Base-by-base conservation (phyloP, 2,888 invertebrate species). In the Cheilosia grossa region DNA sequence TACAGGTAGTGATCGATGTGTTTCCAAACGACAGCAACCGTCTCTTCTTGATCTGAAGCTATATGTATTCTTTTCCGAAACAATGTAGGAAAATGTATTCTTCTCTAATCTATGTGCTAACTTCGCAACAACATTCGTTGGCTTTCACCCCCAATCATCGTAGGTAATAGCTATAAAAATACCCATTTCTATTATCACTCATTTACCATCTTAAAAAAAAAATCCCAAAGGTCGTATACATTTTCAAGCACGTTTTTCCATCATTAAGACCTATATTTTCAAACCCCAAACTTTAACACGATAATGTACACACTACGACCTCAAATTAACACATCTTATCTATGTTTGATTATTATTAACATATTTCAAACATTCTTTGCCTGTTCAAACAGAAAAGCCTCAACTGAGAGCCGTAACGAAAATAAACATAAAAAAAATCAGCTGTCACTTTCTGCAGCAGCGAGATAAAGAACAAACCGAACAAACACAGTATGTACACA, bases 391-490 rank as follows among this genome's bases (percentile, higher is more conserved):
- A 82, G 66, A 82, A 63, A 33, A 49, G 58, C 63, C 63, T 42
- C 47, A 83, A 19, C 72, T 63, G 49, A 3, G 24, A 56, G 56
- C 21, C 69, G 40, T 69, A 80, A 64, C 63, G 17, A 80, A 83
- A 83, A 83, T 80, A 83, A 83, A 83, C 70, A 83, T 42, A 4
- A 10, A 47, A 47, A 63, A 59, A 58, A 79, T 79, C 64, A 83
- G 74, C 80, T 80, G 80, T 83, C 83, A 83, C 74, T 80, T 80
- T 74, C 80, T 59, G 69, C 72, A 82, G 54, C 64, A 75, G 58
- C 51, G 47, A 19, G 6, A 17, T 47, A 69, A 42, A 69, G 17
- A 17, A 61, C 56, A 66, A 44, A 13, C 53, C 17, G 64, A 40
- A 30, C 58, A 30, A 75, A 67, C 51, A 77, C 56, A 49, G 21